Evolutionary conservation across 2,888 invertebrate genomes (phyloP).

Genomic region (Meandrusa payeni): DNA sequence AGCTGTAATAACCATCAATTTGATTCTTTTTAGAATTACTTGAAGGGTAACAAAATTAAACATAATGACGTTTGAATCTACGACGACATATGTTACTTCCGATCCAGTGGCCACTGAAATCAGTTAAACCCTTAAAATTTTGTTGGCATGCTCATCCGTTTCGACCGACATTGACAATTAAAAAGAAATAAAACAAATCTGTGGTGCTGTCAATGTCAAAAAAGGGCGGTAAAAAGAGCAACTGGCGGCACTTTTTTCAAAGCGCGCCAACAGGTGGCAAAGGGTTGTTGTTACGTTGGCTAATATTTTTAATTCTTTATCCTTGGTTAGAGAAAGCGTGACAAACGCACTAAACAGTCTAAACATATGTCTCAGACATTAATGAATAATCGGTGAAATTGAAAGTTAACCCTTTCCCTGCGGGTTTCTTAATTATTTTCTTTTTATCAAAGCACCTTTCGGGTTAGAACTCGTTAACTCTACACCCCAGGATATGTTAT

Average conservation of each 20-base stretch:
- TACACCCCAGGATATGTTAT: conserved; percentile 34
- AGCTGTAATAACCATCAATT: neutral
- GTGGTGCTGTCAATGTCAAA: conserved; percentile 49
- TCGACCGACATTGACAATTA: conserved; percentile 66
- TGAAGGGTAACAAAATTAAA: conserved; percentile 59
- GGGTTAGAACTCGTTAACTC: conserved; percentile 21
- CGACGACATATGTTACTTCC: conserved; percentile 75
- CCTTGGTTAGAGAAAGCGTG: conserved; percentile 68
- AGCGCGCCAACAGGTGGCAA: conserved; percentile 62
- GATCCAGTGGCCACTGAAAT: conserved; percentile 61
- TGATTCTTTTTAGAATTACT: conserved; percentile 17
- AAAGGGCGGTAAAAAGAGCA: conserved; percentile 62
- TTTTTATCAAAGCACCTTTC: conserved; percentile 36
- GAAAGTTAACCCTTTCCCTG: conserved; percentile 57
- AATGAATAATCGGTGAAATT: conserved; percentile 74
- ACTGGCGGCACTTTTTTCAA: conserved; percentile 57
- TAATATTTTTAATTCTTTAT: conserved; percentile 56
- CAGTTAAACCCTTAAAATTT: conserved; percentile 62
- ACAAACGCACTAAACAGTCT: conserved; percentile 54
- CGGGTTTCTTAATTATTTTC: conserved; percentile 27
- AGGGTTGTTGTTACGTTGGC: conserved; percentile 52
- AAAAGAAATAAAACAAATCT: conserved; percentile 81
- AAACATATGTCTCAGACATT: conserved; percentile 75
- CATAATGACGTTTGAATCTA: conserved; percentile 60
- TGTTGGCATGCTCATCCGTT: conserved; percentile 44